Base-by-base conservation (phyloP, 35 echinoderm and acorn worm genomes). In the Lytechinus pictus region DNA sequence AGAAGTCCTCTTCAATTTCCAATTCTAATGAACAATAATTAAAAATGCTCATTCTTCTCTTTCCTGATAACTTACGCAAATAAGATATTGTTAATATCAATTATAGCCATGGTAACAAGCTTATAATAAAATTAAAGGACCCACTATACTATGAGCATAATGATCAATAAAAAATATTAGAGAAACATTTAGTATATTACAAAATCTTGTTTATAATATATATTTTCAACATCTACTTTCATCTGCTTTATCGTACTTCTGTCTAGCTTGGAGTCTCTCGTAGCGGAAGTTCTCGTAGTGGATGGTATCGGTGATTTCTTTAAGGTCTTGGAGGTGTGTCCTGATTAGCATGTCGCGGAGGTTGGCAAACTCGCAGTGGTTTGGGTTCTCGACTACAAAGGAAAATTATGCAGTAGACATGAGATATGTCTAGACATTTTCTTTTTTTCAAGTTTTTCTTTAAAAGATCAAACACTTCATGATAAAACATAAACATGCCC, bases 281-380 rank as follows among this genome's bases (percentile, higher is more conserved):
- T 89, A 94, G 29, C 98, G 94, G 96, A 98, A 99, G 95, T 98
- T 98, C 92, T 99, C 98, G 44, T 99, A 99, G 94, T 99, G 98
- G 95, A 97, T 96, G 94, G 93, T 96, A 95, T 99, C 94, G 11
- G 98, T 99, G 86, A 99, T 97, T 44, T 99, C 98, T 90, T 99
- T 99, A 16, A 99, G 91, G 95, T 99, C 98, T 86, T 99, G 98
- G 72, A 99, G 54, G 92, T 99, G 98, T 19, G 98, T 99, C 14
- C 98, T 61, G 87, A 99, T 97, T 61, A 99, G 95, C 98, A 99
- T 99, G 96, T 99, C 96, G 4, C 98, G 66, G 13, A 99, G 95
- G 54, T 98, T 94, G 95, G 97, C 44, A 53, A 99, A 99, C 94
- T 98, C 98, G 89, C 98, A 99, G 86, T 99, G 98, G 55, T 98